Evolutionary conservation across 2,797 vertebrate genomes (phyloP).

Genomic region (Helarctos malayanus): DNA sequence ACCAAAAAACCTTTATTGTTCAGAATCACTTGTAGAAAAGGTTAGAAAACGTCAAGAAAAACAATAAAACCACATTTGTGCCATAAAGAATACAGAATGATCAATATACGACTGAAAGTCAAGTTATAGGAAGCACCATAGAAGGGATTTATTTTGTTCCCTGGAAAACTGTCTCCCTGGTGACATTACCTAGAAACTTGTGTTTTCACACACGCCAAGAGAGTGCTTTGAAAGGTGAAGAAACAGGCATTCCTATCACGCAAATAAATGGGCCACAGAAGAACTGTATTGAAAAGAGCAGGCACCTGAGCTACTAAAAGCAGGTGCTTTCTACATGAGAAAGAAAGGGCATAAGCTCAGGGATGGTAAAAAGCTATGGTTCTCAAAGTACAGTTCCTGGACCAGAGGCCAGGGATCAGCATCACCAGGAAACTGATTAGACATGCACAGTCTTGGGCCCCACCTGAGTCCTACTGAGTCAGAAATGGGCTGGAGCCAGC

Average conservation of each 20-base stretch:
- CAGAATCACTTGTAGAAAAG: constrained; percentile 20
- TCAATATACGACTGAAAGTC: not conserved
- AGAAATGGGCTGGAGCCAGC: not conserved
- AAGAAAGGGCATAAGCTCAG: not conserved
- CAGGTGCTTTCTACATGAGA: not conserved
- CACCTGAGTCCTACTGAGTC: not conserved
- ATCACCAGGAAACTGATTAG: not conserved
- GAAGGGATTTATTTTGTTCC: not conserved
- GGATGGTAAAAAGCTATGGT: not conserved
- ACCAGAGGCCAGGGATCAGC: not conserved
- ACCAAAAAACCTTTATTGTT: not conserved
- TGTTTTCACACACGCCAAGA: not conserved
- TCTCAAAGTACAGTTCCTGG: not conserved
- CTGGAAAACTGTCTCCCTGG: not conserved
- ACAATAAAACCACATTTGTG: constrained; percentile 28
- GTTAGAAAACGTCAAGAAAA: constrained; percentile 17
- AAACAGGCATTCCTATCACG: not conserved
- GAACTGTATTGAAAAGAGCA: not conserved
- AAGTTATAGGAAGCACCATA: not conserved
- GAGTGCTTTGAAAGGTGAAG: not conserved
- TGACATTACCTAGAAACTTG: not conserved
- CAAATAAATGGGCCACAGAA: not conserved
- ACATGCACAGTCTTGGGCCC: not conserved
- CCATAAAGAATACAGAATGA: not conserved
- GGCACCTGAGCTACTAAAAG: not conserved